Conservation (phyloP, 2,113 vertebrate genomes). For the Notiomystis cincta region DNA sequence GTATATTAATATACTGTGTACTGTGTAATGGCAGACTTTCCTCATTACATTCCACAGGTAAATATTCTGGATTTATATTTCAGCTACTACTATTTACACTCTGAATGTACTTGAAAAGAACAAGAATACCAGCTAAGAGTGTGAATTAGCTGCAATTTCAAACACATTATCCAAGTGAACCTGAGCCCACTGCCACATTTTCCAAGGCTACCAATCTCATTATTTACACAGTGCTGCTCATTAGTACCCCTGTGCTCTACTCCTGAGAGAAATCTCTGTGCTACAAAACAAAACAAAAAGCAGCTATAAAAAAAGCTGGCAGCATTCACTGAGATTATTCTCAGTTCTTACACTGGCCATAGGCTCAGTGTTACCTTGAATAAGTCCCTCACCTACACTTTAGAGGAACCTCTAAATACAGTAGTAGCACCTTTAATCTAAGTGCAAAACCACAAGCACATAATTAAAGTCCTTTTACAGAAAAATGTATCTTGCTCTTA, state of each 20-base stretch:
- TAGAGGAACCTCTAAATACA: accelerated
- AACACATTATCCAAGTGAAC: not conserved
- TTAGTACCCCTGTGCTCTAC: not conserved
- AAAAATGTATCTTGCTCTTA: not conserved
- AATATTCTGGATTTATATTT: not conserved
- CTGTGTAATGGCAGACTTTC: not conserved
- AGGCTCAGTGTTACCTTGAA: not conserved
- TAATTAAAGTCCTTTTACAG: not conserved
- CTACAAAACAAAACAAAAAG: not conserved
- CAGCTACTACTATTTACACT: not conserved
- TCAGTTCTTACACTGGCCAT: not conserved
- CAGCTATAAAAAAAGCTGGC: not conserved
- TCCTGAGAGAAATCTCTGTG: not conserved
- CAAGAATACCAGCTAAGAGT: not conserved
- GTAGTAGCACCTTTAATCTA: accelerated
- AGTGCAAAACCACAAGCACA: not conserved
- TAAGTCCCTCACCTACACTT: not conserved
- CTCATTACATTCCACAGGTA: not conserved
- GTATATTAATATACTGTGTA: not conserved
- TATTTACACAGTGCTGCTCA: not conserved
- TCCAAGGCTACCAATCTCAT: not conserved
- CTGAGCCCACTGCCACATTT: not conserved
- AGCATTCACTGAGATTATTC: not conserved
- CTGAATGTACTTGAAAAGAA: not conserved
- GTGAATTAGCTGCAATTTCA: not conserved